phyloP scores from a whole-genome alignment of 2,888 invertebrate species.

The Bellardia pandia region DNA sequence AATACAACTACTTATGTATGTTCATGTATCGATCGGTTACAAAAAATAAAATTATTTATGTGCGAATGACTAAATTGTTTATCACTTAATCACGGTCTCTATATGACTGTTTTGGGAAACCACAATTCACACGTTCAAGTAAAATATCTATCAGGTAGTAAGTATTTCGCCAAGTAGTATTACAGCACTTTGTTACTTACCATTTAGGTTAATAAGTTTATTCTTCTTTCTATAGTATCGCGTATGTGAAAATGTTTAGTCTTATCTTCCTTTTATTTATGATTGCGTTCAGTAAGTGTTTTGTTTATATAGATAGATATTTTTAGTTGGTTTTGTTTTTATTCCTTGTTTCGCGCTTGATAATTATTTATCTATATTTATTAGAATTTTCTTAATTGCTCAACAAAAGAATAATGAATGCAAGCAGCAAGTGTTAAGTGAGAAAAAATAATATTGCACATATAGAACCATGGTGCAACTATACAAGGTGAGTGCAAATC shows the following conservation, averaged over 20 bases:
- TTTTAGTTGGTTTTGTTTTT: slow-evolving; percentile 57
- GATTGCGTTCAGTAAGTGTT: slow-evolving; percentile 21
- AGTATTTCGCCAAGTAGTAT: slow-evolving; percentile 29
- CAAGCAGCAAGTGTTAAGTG: slow-evolving; percentile 18
- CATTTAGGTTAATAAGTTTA: slow-evolving; percentile 61
- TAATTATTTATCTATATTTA: slow-evolving; percentile 50
- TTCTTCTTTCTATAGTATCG: background rate
- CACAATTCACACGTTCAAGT: slow-evolving; percentile 39
- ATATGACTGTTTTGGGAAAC: slow-evolving; percentile 31
- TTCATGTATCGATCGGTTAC: slow-evolving; percentile 32
- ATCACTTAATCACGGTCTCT: slow-evolving; percentile 51
- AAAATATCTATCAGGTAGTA: slow-evolving; percentile 28
- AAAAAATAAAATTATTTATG: slow-evolving; percentile 39
- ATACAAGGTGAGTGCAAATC: too few species aligned
- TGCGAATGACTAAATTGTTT: slow-evolving; percentile 62
- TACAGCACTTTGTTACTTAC: slow-evolving; percentile 54
- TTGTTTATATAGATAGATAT: slow-evolving; percentile 46
- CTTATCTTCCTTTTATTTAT: slow-evolving; percentile 28
- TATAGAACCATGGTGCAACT: too few species aligned
- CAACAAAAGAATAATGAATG: slow-evolving; percentile 38
- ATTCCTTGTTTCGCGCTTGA: slow-evolving; percentile 46
- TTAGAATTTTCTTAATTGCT: slow-evolving; percentile 45
- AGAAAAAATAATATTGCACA: slow-evolving; percentile 44
- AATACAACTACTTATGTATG: background rate
- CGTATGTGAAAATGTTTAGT: slow-evolving; percentile 19